Percentiles rank a stretch among this genome's conserved stretches.
phyloP scores from a whole-genome alignment of 2,888 invertebrate species.

The Oconnorella tubifera region DNA sequence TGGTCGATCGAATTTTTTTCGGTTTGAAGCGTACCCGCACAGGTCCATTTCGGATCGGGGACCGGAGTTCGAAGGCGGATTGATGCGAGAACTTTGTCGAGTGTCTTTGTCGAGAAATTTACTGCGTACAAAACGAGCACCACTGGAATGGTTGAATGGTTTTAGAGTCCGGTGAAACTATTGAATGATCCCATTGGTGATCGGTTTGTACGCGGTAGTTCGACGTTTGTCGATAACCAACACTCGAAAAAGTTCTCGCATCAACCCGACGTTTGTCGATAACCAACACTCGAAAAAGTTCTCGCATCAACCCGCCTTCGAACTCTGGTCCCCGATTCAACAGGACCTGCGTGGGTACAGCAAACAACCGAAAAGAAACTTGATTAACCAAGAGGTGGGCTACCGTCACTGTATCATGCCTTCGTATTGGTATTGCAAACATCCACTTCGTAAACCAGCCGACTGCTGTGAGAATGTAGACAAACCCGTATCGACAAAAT shows the following conservation, averaged over 20 bases:
- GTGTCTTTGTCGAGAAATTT: background rate
- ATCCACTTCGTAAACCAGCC: background rate
- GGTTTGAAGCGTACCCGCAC: background rate
- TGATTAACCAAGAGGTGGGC: background rate
- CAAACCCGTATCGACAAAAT: too few relatives aligned
- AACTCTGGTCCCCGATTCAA: background rate
- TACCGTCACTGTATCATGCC: too few relatives aligned
- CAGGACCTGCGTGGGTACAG: background rate
- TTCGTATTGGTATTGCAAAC: too few relatives aligned
- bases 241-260: background rate
- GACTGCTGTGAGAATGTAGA: too few relatives aligned
- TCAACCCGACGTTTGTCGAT: too few relatives aligned
- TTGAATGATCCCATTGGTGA: background rate
- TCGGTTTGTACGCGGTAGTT: conserved; percentile 1
- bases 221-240: background rate
- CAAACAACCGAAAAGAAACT: background rate
- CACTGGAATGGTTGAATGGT: background rate
- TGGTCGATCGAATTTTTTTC: conserved; percentile 2
- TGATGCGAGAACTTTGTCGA: background rate
- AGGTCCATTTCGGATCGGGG: background rate
- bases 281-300: background rate
- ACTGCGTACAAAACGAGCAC: background rate
- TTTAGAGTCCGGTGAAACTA: background rate
- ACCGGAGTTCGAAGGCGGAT: background rate
- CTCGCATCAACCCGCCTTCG: background rate